These are phyloP conservation scores for Megathymus violae DNA, from an alignment of 1,140 invertebrate genomes.

Conservation along the genomic window DNA sequence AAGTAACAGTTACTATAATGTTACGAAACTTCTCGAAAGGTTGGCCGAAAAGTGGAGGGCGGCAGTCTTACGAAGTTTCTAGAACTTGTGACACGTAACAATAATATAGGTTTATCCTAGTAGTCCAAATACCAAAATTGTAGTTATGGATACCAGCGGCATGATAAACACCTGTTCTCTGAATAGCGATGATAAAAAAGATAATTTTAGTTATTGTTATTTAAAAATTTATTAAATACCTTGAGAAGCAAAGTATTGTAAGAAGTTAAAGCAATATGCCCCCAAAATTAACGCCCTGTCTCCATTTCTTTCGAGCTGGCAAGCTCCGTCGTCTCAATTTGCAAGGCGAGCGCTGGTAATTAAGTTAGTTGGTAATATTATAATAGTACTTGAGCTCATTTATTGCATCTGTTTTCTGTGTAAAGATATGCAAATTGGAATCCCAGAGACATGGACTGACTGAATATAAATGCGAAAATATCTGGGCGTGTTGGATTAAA, in stretches of 20 bases:
- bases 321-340: conserved; percentile 31
- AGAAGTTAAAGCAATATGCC: conserved; percentile 13
- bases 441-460: conserved; percentile 25
- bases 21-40: too few species aligned
- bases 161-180: too few species aligned
- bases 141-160: too few species aligned
- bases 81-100: too few species aligned
- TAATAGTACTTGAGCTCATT: conserved; percentile 34
- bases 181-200: too few species aligned
- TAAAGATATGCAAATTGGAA: conserved; percentile 32
- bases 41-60: too few species aligned
- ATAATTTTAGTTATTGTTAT: too few species aligned
- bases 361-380: conserved; percentile 34
- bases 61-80: too few species aligned
- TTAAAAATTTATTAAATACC: neutral
- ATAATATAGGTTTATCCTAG: too few species aligned
- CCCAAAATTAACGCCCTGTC: conserved; percentile 12
- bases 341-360: conserved; percentile 31
- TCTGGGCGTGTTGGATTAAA: conserved; percentile 23
- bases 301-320: conserved; percentile 30
- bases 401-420: conserved; percentile 34
- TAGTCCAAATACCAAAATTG: too few species aligned
- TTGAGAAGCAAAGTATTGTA: conserved; percentile 13
- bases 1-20: too few species aligned
- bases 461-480: conserved; percentile 29